A percentile compares a stretch with the other conserved stretches of the same genome.
Conservation (phyloP, 2,797 vertebrate genomes). For the Rhodeus uyekii region DNA sequence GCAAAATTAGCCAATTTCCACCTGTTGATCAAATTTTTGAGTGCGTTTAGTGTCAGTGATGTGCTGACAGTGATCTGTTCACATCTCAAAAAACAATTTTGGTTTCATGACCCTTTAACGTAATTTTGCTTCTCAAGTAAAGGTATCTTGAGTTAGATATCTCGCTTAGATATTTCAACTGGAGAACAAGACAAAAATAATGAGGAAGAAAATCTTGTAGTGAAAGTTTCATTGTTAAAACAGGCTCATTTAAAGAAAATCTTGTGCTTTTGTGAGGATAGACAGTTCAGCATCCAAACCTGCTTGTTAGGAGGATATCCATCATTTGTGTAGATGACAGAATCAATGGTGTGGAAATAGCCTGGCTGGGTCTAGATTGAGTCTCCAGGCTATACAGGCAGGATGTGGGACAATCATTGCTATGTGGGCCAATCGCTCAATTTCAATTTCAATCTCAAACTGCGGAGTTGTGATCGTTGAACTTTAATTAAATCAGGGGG, state of each 20-base stretch:
- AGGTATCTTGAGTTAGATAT: background rate
- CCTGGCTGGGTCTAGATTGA: conserved; percentile 76
- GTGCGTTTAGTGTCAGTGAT: too few relatives aligned
- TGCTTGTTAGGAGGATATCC: conserved; percentile 78
- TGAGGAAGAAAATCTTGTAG: background rate
- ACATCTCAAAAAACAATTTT: too few relatives aligned
- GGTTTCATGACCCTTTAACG: too few relatives aligned
- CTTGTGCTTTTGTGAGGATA: conserved; percentile 38
- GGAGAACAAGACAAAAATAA: background rate
- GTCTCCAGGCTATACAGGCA: conserved; percentile 79
- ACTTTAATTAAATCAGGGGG: conserved; percentile 79
- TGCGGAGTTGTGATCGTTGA: conserved; percentile 77
- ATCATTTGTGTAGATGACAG: conserved; percentile 84
- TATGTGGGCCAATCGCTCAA: conserved; percentile 84
- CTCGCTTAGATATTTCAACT: background rate
- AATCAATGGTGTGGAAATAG: conserved; percentile 88
- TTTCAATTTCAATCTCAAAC: conserved; percentile 85
- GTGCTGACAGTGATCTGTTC: too few relatives aligned
- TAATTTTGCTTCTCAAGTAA: background rate
- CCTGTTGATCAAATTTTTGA: too few relatives aligned
- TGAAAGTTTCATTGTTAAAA: background rate
- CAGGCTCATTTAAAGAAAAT: conserved; percentile 24
- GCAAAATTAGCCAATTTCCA: too few relatives aligned
- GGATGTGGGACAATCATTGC: conserved; percentile 73
- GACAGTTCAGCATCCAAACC: conserved; percentile 66